phyloP scores from a whole-genome alignment of 2,797 vertebrate genomes.

The Monodelphis domestica region DNA sequence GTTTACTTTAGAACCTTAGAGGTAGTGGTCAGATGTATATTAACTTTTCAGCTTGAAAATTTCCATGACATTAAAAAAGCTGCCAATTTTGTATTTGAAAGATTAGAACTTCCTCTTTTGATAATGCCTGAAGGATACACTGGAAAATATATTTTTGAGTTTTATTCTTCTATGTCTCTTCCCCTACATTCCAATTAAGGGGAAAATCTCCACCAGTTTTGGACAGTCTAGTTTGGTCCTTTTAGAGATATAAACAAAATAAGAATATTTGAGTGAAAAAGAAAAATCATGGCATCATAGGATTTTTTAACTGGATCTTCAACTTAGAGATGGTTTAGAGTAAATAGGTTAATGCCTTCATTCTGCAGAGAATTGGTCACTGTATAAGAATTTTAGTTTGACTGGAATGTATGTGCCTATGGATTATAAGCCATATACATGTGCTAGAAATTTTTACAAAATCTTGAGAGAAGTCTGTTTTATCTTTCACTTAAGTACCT shows the following conservation, averaged over 20 bases:
- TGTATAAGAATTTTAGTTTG: slow-evolving; percentile 8
- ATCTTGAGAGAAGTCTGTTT: neutral
- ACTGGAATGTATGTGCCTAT: neutral
- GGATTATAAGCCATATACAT: neutral
- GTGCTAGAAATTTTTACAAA: neutral
- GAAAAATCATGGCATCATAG: neutral
- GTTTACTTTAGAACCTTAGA: neutral
- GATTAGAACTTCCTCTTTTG: neutral
- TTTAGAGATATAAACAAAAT: neutral
- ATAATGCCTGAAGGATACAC: neutral
- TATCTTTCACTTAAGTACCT: neutral
- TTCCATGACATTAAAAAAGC: neutral
- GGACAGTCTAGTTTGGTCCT: neutral
- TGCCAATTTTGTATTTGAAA: neutral
- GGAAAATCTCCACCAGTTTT: neutral
- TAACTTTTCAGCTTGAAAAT: neutral
- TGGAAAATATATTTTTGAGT: neutral
- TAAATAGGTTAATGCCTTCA: slow-evolving; percentile 8
- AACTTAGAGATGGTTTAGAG: neutral
- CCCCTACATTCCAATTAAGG: neutral
- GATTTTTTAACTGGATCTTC: neutral
- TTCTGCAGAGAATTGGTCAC: neutral
- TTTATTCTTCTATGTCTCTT: neutral
- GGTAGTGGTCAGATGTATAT: neutral
- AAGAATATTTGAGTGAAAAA: neutral